Base-by-base conservation (phyloP, 2,797 vertebrate species). In the Limosa lapponica region DNA sequence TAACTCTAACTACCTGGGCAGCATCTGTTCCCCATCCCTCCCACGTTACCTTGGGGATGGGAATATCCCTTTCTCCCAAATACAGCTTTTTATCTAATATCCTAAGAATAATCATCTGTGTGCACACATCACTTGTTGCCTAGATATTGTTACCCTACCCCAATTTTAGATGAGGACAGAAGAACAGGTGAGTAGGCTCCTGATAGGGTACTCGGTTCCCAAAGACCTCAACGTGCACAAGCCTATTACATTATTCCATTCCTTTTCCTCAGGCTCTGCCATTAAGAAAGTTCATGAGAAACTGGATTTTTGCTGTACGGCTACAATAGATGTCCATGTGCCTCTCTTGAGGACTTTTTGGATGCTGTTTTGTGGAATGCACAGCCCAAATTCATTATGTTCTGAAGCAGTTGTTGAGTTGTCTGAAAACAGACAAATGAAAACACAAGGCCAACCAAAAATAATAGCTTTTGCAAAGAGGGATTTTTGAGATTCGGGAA, bases 361-460 rank as follows among this genome's bases (percentile, higher is more conserved):
- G 59, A 64, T 49, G 82, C 19, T 79, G 70, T 27, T 89, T 28
- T 84, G 74, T 73, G 86, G 77, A 96, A 92, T 28, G 59, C 83
- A 92, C 58, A 92, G 82, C 51, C 28, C 51, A 66, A 59, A 93
- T 73, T 79, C 51, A 94, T 95, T 89, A 66, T 41, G 27, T 69
- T 64, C 81, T 80, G 34, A 89, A 82, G 66, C 25, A 83, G 61
- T 34, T 82, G 77, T 69, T 87, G 82, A 95, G 64, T 66, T 82
- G 78, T 80, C 89, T 91, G 73, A 92, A 89, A 92, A 69, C 58
- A 87, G 77, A 79, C 58, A 93, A 96, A 89, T 37, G 64, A 87
- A 96, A 96, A 95, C 78, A 95, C 27, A 87, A 24, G 6, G 1
- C 59, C 34, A 72, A 95, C 59, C 66, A 95, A 93, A 93, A 92